These are phyloP conservation scores for Drosophila pseudoananassae DNA, from an alignment of 1,140 invertebrate species.

Conservation along the genomic window DNA sequence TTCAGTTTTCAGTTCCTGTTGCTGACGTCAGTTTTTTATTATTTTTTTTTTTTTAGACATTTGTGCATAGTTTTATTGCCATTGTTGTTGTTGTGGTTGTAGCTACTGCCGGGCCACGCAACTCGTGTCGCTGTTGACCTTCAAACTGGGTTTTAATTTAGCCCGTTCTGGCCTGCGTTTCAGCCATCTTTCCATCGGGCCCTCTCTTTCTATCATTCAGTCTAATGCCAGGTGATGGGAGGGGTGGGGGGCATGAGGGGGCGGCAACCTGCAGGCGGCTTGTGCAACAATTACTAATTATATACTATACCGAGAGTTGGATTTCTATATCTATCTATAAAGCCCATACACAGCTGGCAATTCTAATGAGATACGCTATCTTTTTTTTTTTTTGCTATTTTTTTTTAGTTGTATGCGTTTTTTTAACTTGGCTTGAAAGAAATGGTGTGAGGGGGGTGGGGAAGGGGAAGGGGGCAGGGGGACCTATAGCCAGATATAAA, in stretches of 20 bases:
- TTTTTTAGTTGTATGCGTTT: constrained; percentile 51
- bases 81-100: constrained; percentile 10
- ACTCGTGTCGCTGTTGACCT: constrained; percentile 76
- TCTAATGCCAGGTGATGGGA: constrained; percentile 59
- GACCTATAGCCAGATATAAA: constrained; percentile 64
- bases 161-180: constrained; percentile 62
- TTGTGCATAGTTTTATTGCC: constrained; percentile 59
- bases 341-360: constrained; percentile 63
- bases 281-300: constrained; percentile 83
- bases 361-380: constrained; percentile 78
- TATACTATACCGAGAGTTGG: constrained; percentile 61
- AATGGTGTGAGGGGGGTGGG: constrained; percentile 2
- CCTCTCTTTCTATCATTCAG: constrained; percentile 26
- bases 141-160: constrained; percentile 81
- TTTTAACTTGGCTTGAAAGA: constrained; percentile 41
- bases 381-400: constrained; percentile 41
- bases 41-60: constrained; percentile 18
- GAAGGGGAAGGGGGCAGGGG: background rate
- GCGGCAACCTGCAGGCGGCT: constrained; percentile 55
- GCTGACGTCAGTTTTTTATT: constrained; percentile 32
- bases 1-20: constrained; percentile 49
- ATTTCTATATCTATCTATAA: constrained; percentile 50
- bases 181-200: constrained; percentile 22
- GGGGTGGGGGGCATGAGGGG: background rate
- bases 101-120: constrained; percentile 64